phyloP scores from a whole-genome alignment of 2,797 vertebrate species.

The Paratrypauchen microcephalus region DNA sequence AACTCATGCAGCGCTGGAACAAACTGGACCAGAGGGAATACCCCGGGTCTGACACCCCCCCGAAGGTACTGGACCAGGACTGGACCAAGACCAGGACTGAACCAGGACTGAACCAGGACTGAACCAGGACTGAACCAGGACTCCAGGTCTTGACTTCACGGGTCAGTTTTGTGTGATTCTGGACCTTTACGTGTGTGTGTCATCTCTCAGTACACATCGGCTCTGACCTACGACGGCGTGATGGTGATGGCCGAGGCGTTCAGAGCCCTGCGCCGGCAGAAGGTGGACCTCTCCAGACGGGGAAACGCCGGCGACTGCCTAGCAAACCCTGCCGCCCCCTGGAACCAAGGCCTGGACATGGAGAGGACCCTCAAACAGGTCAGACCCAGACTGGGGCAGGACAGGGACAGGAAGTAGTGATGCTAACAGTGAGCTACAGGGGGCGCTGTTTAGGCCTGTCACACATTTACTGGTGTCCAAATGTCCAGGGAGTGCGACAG shows the following conservation, averaged over 20 bases:
- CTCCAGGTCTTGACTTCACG: no score
- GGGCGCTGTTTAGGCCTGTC: no score
- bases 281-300: slow-evolving; percentile 91
- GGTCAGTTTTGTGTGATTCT: no score
- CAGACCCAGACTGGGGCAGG: neutral
- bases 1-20: slow-evolving; percentile 98
- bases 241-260: slow-evolving; percentile 98
- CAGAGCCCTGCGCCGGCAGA: slow-evolving; percentile 89
- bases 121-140: no score
- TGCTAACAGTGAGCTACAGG: no score
- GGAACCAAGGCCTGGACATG: slow-evolving; percentile 96
- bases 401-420: no score
- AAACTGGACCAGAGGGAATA: slow-evolving; percentile 98
- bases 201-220: slow-evolving; percentile 89
- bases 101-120: no score
- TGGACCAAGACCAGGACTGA: no score
- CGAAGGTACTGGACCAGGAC: slow-evolving; percentile 79
- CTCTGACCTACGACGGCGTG: slow-evolving; percentile 92
- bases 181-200: neutral
- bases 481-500: no score
- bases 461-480: no score
- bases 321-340: slow-evolving; percentile 92
- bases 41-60: slow-evolving; percentile 92
- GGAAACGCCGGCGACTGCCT: slow-evolving; percentile 94
- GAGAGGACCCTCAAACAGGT: slow-evolving; percentile 95